Conservation (phyloP, 2,797 vertebrate species). For the Gymnocypris eckloni region DNA sequence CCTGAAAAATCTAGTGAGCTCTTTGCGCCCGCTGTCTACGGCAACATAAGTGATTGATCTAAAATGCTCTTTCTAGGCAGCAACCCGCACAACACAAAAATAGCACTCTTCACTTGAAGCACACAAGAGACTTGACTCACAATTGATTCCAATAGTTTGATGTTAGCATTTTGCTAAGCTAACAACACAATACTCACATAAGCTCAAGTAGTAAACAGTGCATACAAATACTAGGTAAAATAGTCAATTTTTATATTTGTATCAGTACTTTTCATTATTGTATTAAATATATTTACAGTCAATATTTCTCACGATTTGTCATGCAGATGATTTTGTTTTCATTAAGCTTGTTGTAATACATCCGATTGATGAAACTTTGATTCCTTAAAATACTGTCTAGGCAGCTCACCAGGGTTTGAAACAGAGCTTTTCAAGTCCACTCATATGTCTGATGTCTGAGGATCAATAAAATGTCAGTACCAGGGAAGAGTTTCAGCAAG, state of each 20-base stretch:
- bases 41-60: conserved; percentile 27
- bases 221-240: neutral
- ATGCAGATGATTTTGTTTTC: neutral
- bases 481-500: neutral
- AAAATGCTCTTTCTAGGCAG: conserved; percentile 38
- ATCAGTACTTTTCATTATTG: neutral
- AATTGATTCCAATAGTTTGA: conserved; percentile 13
- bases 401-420: neutral
- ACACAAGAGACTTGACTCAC: conserved; percentile 6
- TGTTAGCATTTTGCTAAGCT: conserved; percentile 24
- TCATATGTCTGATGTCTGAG: neutral
- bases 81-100: conserved; percentile 27
- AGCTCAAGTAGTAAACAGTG: neutral
- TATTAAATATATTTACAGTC: neutral
- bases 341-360: neutral
- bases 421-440: neutral
- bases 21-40: neutral
- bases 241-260: neutral
- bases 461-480: neutral
- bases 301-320: neutral
- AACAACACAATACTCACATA: neutral
- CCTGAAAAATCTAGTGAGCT: neutral
- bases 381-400: neutral
- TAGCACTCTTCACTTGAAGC: conserved; percentile 30
- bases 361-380: neutral